Base-by-base conservation (phyloP, 2,113 vertebrate genomes). In the Pedionomus torquatus region DNA sequence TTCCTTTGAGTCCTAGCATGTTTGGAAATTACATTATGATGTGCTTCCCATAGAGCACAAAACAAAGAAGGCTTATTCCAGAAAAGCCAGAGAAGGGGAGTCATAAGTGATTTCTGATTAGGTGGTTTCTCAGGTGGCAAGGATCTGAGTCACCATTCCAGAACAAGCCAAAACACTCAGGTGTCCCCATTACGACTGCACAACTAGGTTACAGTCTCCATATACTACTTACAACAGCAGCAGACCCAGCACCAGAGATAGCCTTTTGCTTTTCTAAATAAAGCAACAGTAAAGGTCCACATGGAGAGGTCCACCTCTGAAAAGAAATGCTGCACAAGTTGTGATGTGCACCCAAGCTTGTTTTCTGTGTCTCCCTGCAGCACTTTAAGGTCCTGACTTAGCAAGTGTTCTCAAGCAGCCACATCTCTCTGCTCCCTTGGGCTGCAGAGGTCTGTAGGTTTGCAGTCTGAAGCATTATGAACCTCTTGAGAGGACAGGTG, bases 1-100 rank as follows among this genome's bases (percentile, higher is more conserved):
- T 60, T 63, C 19, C n/a, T 51, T 48, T 6, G 65, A 41, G 9
- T 74, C 37, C 41, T 52, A 21, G 14, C 9, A 1, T 1, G 0
- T 44, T 84, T 83, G 75, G 49, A 52, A 88, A 60, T 65, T 33
- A 7, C 16, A n/a, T 35, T 39, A 19, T 13, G 1, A 21, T 7
- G 13, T 37, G 21, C 49, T 68, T 88, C 37, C 9, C 5, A 0
- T 61, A 61, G 25, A 88, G 18, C n/a, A 44, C 68, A 83, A 66
- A 72, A 68, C 52, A 90, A 55, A 61, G n/a, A 10, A 86, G 28
- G 11, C 19, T 68, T 48, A 23, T 31, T 80, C 13, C 41, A 90
- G 83, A 85, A 48, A 77, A 61, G 20, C 4, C 18, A 41, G 48
- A 58, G 51, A 49, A 83, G 10, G 16, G 15, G 13, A 60, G 17